Evolutionary conservation across 2,113 vertebrate species (phyloP).

Genomic region (Podarcis raffonei): DNA sequence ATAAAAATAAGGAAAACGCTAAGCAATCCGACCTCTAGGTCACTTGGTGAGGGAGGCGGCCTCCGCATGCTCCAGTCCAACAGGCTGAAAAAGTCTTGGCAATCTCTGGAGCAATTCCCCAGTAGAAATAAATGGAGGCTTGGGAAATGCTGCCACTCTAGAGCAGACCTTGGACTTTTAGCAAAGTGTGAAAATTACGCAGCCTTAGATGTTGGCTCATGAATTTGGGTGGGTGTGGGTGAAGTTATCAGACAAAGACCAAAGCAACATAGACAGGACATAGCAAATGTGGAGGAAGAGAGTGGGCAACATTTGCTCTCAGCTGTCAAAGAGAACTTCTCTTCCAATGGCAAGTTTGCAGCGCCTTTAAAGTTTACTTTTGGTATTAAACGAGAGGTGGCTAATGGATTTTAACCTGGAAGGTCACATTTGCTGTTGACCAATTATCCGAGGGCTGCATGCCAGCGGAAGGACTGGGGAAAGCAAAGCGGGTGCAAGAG

Average conservation of each 20-base stretch:
- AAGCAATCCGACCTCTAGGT: not conserved
- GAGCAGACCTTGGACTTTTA: not conserved
- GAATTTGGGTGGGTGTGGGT: not conserved
- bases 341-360: not conserved
- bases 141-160: not conserved
- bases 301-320: no score
- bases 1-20: conserved; percentile 49
- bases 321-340: not conserved
- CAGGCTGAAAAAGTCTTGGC: not conserved
- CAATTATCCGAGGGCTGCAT: no score
- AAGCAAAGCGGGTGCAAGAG: no score
- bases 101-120: not conserved
- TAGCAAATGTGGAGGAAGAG: not conserved
- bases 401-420: no score
- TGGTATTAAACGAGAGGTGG: not conserved
- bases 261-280: not conserved
- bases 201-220: not conserved
- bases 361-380: not conserved
- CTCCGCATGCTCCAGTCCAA: accelerated
- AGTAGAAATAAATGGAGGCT: accelerated
- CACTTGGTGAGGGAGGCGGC: not conserved
- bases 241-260: conserved; percentile 18
- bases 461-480: no score
- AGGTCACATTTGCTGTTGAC: no score
- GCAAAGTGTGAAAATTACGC: not conserved